These are phyloP conservation scores for Pontoporia blainvillei DNA, from an alignment of 2,113 vertebrate species.

Conservation along the genomic window DNA sequence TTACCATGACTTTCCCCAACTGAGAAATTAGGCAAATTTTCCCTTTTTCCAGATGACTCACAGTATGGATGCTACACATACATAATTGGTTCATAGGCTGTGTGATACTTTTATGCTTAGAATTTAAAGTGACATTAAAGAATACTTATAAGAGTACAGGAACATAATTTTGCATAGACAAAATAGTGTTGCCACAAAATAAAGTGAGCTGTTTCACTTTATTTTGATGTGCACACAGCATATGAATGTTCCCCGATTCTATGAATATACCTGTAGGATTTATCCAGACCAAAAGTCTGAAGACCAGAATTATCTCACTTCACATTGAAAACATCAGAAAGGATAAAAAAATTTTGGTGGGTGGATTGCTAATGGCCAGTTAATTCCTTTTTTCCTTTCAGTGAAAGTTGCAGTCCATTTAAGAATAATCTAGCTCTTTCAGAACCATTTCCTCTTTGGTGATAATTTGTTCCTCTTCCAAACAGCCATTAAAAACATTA, in stretches of 20 bases:
- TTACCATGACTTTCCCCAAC: not conserved
- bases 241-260: not conserved
- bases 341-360: not conserved
- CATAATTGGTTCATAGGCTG: not conserved
- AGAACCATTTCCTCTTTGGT: not conserved
- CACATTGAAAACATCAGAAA: slow-evolving; percentile 7
- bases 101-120: slow-evolving; percentile 9
- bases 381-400: slow-evolving; percentile 32
- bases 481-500: not conserved
- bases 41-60: not conserved
- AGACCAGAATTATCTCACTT: not conserved
- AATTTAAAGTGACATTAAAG: slow-evolving; percentile 34
- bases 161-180: not conserved
- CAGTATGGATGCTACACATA: not conserved
- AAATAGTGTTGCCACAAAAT: slow-evolving; percentile 4
- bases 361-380: not conserved
- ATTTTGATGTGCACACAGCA: not conserved
- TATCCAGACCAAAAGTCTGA: not conserved
- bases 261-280: not conserved
- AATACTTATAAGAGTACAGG: not conserved
- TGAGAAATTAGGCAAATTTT: not conserved
- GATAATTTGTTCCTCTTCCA: slow-evolving; percentile 8
- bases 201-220: not conserved
- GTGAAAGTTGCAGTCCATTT: not conserved
- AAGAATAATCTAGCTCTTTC: not conserved